Conservation (phyloP, 2,797 vertebrate genomes). For the Galagoides demidoff region DNA sequence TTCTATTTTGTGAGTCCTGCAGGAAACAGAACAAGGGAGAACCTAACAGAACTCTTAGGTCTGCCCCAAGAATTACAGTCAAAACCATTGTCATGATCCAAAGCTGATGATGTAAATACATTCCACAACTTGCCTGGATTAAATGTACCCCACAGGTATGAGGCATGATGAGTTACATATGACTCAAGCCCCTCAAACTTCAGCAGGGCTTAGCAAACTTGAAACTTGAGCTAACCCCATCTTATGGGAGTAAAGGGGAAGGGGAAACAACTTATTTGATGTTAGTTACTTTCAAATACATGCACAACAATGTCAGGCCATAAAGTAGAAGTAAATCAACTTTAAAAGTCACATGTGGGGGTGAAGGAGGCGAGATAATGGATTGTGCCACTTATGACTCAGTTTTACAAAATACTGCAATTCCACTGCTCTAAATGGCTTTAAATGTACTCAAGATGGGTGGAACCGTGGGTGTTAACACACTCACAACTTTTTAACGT, state of each 20-base stretch:
- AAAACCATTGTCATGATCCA: conserved; percentile 85
- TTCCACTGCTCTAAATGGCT: conserved; percentile 53
- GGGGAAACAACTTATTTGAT: conserved; percentile 63
- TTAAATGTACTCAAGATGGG: conserved; percentile 75
- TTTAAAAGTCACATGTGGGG: conserved; percentile 67
- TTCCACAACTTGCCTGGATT: conserved; percentile 79
- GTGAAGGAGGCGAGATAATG: conserved; percentile 39
- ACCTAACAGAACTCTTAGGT: conserved; percentile 83
- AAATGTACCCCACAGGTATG: conserved; percentile 83
- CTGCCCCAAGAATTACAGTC: conserved; percentile 76
- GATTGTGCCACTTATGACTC: conserved; percentile 71
- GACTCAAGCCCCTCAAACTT: conserved; percentile 80
- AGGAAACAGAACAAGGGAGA: conserved; percentile 83
- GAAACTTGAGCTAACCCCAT: conserved; percentile 77
- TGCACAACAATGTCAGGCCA: conserved; percentile 65
- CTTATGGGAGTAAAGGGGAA: neutral
- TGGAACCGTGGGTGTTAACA: conserved; percentile 37
- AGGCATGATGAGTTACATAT: conserved; percentile 76
- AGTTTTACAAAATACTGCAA: conserved; percentile 73
- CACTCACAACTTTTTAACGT: conserved; percentile 40
- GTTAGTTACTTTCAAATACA: conserved; percentile 69
- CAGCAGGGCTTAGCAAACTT: conserved; percentile 72
- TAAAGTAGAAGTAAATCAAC: conserved; percentile 73
- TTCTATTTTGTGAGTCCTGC: conserved; percentile 75
- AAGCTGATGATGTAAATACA: conserved; percentile 77